Evolutionary conservation across 2,113 vertebrate species (phyloP).

Genomic region (Anarhynchus alexandrinus): DNA sequence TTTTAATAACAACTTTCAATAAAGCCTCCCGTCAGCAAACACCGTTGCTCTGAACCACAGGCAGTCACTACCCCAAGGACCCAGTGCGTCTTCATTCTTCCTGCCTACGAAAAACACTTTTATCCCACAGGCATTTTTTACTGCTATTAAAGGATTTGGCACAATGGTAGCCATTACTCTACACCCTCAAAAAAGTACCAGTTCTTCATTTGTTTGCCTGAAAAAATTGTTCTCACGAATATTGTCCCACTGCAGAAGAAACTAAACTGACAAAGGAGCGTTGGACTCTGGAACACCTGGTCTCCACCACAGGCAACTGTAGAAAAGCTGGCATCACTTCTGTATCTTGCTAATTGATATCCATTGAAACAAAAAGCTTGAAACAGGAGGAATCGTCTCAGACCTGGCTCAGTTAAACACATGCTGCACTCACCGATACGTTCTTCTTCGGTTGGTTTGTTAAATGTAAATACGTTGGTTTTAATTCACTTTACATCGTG

Average conservation of each 20-base stretch:
- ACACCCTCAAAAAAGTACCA: background rate
- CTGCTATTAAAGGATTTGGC: background rate
- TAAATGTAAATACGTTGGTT: background rate
- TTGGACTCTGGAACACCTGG: background rate
- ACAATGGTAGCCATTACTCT: background rate
- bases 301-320: background rate
- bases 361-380: background rate
- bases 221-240: background rate
- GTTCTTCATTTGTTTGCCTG: background rate
- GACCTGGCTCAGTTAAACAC: background rate
- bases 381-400: background rate
- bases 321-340: background rate
- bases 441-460: background rate
- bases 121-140: background rate
- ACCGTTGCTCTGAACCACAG: background rate
- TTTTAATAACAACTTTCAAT: background rate
- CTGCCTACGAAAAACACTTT: background rate
- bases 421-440: rapidly evolving
- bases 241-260: background rate
- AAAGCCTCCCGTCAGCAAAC: background rate
- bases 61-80: background rate
- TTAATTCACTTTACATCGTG: background rate
- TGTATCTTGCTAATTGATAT: background rate
- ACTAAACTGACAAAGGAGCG: background rate
- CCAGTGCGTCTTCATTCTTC: background rate